A percentile compares a stretch with the other conserved stretches of the same genome.
Evolutionary conservation across 2,888 invertebrate species (phyloP).

Genomic region (Calameuta filiformis): DNA sequence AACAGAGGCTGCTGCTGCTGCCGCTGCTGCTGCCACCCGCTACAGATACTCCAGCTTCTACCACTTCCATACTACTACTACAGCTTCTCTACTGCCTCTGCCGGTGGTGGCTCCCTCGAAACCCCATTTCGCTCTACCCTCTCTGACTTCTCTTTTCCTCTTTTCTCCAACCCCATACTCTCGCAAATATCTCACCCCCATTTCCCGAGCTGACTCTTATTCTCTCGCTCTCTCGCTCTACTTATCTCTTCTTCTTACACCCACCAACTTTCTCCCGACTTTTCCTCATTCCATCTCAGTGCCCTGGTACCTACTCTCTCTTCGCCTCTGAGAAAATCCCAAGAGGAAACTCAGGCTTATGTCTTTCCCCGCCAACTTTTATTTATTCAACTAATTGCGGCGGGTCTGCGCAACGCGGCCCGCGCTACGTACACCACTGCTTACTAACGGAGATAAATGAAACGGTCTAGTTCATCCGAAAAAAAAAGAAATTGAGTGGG

Average conservation of each 20-base stretch:
- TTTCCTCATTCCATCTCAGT: slow-evolving; percentile 4
- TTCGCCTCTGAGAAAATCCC: slow-evolving; percentile 18
- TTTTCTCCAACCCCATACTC: slow-evolving; percentile 2
- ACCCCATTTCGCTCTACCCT: not conserved
- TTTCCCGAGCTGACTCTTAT: slow-evolving; percentile 9
- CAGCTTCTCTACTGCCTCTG: not conserved
- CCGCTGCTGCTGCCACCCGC: not conserved
- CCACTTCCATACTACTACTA: not conserved
- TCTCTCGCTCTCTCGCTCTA: slow-evolving; percentile 14
- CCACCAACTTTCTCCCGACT: slow-evolving; percentile 18
- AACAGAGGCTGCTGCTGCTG: not conserved
- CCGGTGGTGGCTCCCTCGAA: not conserved
- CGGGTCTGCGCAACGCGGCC: slow-evolving; percentile 20
- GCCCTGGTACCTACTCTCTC: not conserved
- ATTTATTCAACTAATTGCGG: slow-evolving; percentile 55
- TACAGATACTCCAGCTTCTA: not conserved
- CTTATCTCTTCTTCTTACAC: slow-evolving; percentile 20
- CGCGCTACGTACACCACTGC: not conserved
- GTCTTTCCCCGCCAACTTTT: slow-evolving; percentile 38
- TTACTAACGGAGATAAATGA: slow-evolving; percentile 6
- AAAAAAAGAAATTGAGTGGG: not conserved
- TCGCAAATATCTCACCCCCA: not conserved
- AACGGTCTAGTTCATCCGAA: not conserved
- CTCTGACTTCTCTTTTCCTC: not conserved
- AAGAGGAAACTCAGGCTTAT: slow-evolving; percentile 20